Percentiles rank a stretch among this genome's conserved stretches.
These are phyloP conservation scores for Phrynocephalus guinanensis DNA, from an alignment of 2,797 vertebrate genomes.

Conservation along the genomic window DNA sequence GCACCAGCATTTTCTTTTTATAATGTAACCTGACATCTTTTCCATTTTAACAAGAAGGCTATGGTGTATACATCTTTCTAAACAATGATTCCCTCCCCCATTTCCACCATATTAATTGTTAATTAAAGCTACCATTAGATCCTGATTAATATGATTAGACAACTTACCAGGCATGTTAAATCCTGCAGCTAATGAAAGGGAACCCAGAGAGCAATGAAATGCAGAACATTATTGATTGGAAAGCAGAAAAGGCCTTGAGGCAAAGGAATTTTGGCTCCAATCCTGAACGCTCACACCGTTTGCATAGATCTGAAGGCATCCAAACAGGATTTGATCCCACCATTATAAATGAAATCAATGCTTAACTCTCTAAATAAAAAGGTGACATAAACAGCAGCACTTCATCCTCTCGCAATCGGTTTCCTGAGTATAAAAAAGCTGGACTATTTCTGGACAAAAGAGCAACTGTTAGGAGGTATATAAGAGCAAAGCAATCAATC, in stretches of 20 bases:
- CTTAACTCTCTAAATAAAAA: conserved; percentile 18
- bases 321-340: not conserved
- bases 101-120: not conserved
- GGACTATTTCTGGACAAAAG: not conserved
- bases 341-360: not conserved
- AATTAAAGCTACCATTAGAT: not conserved
- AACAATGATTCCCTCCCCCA: not conserved
- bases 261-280: not conserved
- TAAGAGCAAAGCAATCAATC: not conserved
- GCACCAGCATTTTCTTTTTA: no score
- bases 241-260: not conserved
- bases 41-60: not conserved
- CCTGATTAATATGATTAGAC: not conserved
- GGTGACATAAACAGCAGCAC: not conserved
- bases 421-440: not conserved
- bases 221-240: not conserved
- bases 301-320: not conserved
- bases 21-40: not conserved
- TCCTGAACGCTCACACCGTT: not conserved
- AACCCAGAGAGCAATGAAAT: not conserved
- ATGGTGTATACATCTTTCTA: not conserved
- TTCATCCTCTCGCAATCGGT: not conserved
- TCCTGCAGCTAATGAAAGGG: not conserved
- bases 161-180: not conserved
- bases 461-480: not conserved